Conservation (phyloP, 2,888 invertebrate genomes). For the Drosophila vallismaia region DNA sequence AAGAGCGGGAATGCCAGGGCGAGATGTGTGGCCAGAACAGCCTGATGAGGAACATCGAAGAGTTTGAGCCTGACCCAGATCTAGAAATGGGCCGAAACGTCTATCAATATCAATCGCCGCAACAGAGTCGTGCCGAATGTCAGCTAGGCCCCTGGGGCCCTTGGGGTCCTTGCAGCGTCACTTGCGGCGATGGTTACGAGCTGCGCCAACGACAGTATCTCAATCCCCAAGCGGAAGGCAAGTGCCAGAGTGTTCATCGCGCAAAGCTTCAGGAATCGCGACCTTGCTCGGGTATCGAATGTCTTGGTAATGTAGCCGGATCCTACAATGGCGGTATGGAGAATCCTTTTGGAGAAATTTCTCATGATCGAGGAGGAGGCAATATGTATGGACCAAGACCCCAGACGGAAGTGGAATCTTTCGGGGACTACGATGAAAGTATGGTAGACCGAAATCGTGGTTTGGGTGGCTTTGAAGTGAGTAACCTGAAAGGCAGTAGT, state of each 20-base stretch:
- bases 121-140: conserved; percentile 85
- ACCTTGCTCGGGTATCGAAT: conserved; percentile 58
- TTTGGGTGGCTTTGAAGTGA: conserved; percentile 48
- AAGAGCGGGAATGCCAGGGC: conserved; percentile 83
- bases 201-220: conserved; percentile 88
- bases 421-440: conserved; percentile 27
- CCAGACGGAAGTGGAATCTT: conserved; percentile 15
- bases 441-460: conserved; percentile 8
- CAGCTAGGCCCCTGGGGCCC: conserved; percentile 89
- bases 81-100: conserved; percentile 13
- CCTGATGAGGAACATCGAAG: conserved; percentile 26
- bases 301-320: conserved; percentile 57
- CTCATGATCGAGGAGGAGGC: not conserved
- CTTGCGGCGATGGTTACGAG: conserved; percentile 88
- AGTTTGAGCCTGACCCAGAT: conserved; percentile 34
- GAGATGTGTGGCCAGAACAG: conserved; percentile 70
- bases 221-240: conserved; percentile 85
- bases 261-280: conserved; percentile 50
- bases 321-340: conserved; percentile 23
- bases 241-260: conserved; percentile 83
- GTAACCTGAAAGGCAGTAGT: conserved; percentile 57
- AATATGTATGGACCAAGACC: conserved; percentile 7
- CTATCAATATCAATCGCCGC: conserved; percentile 9
- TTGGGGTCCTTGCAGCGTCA: conserved; percentile 91
- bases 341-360: conserved; percentile 27